These are phyloP conservation scores for Smutsia gigantea DNA, from an alignment of 2,797 vertebrate genomes.

Conservation along the genomic window DNA sequence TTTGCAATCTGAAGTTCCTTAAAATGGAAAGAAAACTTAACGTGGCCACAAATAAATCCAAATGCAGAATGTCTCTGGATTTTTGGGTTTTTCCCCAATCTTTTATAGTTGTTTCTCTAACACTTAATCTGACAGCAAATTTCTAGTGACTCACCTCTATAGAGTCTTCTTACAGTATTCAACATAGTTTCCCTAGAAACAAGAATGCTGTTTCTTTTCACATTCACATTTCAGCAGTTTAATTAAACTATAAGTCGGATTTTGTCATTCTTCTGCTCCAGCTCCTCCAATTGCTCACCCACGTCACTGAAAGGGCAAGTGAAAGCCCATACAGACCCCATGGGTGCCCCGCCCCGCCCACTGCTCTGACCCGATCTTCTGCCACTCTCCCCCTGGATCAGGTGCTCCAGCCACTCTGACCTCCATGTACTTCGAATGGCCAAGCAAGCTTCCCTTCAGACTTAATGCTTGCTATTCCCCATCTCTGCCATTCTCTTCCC, in stretches of 20 bases:
- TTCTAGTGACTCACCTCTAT: constrained; percentile 70
- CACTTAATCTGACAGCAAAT: constrained; percentile 66
- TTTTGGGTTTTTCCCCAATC: not conserved
- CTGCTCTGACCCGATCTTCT: not conserved
- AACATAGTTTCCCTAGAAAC: constrained; percentile 75
- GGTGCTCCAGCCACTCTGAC: not conserved
- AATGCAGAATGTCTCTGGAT: not conserved
- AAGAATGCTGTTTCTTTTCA: constrained; percentile 55
- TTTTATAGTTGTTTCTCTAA: constrained; percentile 48
- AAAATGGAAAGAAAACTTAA: not conserved
- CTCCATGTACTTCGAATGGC: not conserved
- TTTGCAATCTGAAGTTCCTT: not conserved
- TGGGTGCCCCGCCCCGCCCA: rapidly evolving
- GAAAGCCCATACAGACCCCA: not conserved
- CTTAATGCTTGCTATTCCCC: not conserved
- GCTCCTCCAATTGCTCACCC: not conserved
- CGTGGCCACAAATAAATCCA: not conserved
- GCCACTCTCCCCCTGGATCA: not conserved
- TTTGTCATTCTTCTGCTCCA: not conserved
- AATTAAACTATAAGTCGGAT: constrained; percentile 71
- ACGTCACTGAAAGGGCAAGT: not conserved
- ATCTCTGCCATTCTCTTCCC: not conserved
- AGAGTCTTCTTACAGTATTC: constrained; percentile 67
- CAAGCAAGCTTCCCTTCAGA: not conserved
- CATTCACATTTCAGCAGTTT: constrained; percentile 45